Base-by-base conservation (phyloP, 2,888 invertebrate species). In the Trypoxylon attenuatum region DNA sequence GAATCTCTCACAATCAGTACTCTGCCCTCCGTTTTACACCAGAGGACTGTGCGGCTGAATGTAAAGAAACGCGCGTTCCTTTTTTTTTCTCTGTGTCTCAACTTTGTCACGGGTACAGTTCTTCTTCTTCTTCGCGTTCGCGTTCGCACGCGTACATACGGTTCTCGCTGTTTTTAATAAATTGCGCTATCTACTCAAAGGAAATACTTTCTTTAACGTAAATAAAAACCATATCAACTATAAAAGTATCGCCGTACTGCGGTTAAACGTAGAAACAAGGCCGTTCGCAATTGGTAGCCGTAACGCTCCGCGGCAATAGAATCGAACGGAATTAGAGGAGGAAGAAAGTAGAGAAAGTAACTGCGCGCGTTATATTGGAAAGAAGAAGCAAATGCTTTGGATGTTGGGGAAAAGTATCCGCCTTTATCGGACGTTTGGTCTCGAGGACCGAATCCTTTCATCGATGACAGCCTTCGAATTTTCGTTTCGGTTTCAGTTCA, bases 101-200 rank as follows among this genome's bases (percentile, higher is more conserved):
- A n/a, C n/a, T 66, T 62, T 57, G 67, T 74, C 73, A 74, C 73
- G 71, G 71, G 49, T 71, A 73, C 66, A 69, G 65, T 54, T n/a
- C n/a, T n/a, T n/a, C n/a, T n/a, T n/a, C n/a, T n/a, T n/a, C n/a
- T n/a, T n/a, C n/a, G n/a, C n/a, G n/a, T n/a, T 50, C 53, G 54
- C 52, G 41, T 50, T 50, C 46, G 53, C 67, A 73, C 57, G 68
- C 61, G 50, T 53, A 66, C 59, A 49, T 53, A 66, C 59, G 58
- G 63, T 42, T 59, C 47, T 64, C 51, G 50, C 54, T 60, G n/a
- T n/a, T 13, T 69, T 77, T 77, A 80, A 82, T 77, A 76, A 82
- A 82, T 83, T 82, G 69, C 65, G 74, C 84, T 84, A 83, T 78
- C 83, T 83, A 83, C 73, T 73, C 52, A 68, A 73, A 76, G 75